Base-by-base conservation (phyloP, 2,797 vertebrate species). In the Australoheros facetus region DNA sequence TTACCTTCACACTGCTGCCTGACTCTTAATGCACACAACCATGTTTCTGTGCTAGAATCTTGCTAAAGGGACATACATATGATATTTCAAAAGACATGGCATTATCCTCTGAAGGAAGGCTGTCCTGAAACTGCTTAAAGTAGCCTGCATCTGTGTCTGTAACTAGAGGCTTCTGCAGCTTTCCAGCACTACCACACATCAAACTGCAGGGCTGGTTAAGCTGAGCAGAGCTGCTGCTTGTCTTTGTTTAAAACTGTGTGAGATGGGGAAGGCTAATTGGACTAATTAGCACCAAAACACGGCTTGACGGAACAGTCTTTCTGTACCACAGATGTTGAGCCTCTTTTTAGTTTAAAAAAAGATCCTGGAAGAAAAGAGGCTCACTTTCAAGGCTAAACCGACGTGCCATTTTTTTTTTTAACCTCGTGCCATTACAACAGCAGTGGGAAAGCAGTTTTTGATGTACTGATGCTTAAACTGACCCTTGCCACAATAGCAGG, bases 261-360 rank as follows among this genome's bases (percentile, higher is more conserved):
- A 90, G 88, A 91, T 78, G 82, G 53, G 83, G 90, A 87, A 90
- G 90, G 88, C 85, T 93, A 95, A 95, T 94, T 94, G 92, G 92
- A 86, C 93, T 93, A 94, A 94, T 94, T 95, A 94, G 85, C 77
- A 83, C 77, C 83, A 89, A 93, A 92, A 92, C 88, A 91, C 85
- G 89, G 82, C 87, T 87, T 83, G 81, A 85, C 86, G 76, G 86
- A 91, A 86, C 84, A 81, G 78, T 84, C 80, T 88, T 79, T 90
- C 85, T 85, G 83, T 74, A 79, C 78, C 88, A 72, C 90, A 91
- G 87, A 90, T 92, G 90, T 87, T 91, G 89, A 69, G 59, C 80
- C 79, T 84, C 73, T 79, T 80, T 90, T 84, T 79, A 80, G 73
- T 74, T 77, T 14, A 59, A 57, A 56, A 85, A 81, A 83, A 85